These are phyloP conservation scores for Brachionus calyciflorus DNA, from an alignment of 1,140 invertebrate species.

Conservation along the genomic window DNA sequence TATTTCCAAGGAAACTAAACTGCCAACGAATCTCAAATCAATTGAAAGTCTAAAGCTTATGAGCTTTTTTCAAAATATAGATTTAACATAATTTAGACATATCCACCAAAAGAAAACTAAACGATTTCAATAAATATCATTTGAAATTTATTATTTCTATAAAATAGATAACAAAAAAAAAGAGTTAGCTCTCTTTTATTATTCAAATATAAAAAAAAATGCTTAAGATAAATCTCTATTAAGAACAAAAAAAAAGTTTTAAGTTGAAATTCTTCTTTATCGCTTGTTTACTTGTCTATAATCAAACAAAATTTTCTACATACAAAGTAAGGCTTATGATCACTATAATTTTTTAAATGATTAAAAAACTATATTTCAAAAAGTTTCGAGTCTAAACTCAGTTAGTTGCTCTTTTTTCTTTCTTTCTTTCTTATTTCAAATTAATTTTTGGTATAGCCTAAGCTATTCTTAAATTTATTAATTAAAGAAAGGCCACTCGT, in stretches of 20 bases:
- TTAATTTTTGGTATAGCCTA: no score
- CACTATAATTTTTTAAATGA: background rate
- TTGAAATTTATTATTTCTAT: background rate
- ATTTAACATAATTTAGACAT: conserved; percentile 29
- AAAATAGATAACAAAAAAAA: conserved; percentile 26
- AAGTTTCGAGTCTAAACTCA: no score
- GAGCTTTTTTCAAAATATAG: background rate
- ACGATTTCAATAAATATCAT: background rate
- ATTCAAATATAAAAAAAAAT: no score
- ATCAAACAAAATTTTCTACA: background rate
- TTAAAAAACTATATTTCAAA: no score
- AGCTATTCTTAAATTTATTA: no score
- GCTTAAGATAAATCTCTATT: no score
- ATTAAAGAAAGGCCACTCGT: no score
- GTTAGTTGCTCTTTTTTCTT: no score
- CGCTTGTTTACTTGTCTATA: conserved; percentile 30
- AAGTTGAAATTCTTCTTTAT: conserved; percentile 25
- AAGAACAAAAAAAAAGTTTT: background rate
- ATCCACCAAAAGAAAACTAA: background rate
- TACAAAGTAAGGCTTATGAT: conserved; percentile 1
- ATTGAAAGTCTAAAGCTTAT: background rate
- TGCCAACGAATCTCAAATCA: no score
- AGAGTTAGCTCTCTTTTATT: no score
- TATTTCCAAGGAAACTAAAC: no score
- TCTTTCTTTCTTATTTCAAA: no score